Evolutionary conservation across 1,140 invertebrate species (phyloP).

Genomic region (Euura lappo): DNA sequence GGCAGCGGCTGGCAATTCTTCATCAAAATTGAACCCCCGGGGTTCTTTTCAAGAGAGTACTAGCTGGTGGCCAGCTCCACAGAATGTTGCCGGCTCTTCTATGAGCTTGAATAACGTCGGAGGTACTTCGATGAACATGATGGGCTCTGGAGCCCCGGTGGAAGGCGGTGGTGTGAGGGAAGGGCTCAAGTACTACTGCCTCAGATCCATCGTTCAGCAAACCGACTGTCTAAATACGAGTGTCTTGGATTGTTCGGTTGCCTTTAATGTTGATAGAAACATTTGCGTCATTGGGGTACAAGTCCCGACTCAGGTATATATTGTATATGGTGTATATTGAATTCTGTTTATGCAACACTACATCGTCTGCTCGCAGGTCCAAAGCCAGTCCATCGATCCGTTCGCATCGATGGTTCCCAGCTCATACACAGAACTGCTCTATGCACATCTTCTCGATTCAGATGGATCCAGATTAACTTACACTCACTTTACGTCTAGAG

Average conservation of each 20-base stretch:
- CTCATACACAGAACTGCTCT: constrained; percentile 76
- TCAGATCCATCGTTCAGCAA: constrained; percentile 65
- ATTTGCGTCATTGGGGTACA: constrained; percentile 75
- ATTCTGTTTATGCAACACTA: constrained; percentile 4
- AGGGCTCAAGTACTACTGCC: constrained; percentile 69
- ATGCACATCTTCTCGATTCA: constrained; percentile 78
- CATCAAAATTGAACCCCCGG: constrained; percentile 1
- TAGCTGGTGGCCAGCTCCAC: background rate
- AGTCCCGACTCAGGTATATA: constrained; percentile 60
- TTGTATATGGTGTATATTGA: constrained; percentile 33
- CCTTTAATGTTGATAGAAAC: constrained; percentile 79
- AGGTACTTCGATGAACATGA: background rate
- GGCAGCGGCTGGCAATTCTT: background rate
- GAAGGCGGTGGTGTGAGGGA: constrained; percentile 32
- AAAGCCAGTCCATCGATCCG: constrained; percentile 45
- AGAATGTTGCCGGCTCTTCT: background rate
- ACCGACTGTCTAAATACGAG: constrained; percentile 73
- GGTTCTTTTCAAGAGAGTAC: background rate
- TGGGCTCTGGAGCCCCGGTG: background rate
- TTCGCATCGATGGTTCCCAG: constrained; percentile 18
- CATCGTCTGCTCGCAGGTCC: constrained; percentile 40
- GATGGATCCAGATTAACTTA: constrained; percentile 78
- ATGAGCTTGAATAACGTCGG: background rate
- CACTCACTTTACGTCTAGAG: constrained; percentile 79
- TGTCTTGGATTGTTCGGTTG: constrained; percentile 75